Evolutionary conservation across 2,888 invertebrate species (phyloP), one percentile per base, ranked within the genome.

Genomic region (Xestia sexstrigata): DNA sequence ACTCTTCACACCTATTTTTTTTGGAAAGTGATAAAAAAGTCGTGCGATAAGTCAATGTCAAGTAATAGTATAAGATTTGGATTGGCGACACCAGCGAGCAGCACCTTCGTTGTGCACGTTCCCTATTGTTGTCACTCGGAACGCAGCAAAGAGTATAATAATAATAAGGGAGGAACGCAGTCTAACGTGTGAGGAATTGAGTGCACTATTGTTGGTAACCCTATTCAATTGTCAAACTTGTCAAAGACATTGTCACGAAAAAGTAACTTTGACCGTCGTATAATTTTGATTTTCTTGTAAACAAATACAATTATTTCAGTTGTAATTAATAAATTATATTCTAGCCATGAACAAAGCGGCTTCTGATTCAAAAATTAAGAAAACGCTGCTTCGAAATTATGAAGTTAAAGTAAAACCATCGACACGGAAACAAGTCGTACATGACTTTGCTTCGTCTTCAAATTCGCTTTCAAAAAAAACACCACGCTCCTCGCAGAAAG

Each of bases 321-420:
- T 55, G 13, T 23, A 45, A 7, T n/a, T 9, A 23, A 35, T 35
- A 60, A 79, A 76, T 72, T 71, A 23, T 52, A 47, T 84, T 63
- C 7, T 62, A 87, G 60, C 69, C 52, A 96, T 96, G 96, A 92
- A 90, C 70, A 95, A 92, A 85, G 78, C 86, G 76, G 89, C 91
- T n/a, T 82, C 87, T 17, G 95, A 96, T 82, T 89, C 93, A 0
- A 96, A 94, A 90, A 94, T 96, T 35, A 96, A 95, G 84, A 96
- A 96, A 90, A 94, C 95, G 4, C 89, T 96, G 3, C 87, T 96
- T 17, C 91, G 96, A 78, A 94, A 96, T 82, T 92, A 89, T 83
- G 96, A 95, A 84, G 88, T 92, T 30, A 94, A 91, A 90, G 73
- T 92, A 2, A 92, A 86, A 71, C 81, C 88, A 30, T 81, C 89